Base-by-base conservation (phyloP, 2,888 invertebrate species). In the Syritta pipiens region DNA sequence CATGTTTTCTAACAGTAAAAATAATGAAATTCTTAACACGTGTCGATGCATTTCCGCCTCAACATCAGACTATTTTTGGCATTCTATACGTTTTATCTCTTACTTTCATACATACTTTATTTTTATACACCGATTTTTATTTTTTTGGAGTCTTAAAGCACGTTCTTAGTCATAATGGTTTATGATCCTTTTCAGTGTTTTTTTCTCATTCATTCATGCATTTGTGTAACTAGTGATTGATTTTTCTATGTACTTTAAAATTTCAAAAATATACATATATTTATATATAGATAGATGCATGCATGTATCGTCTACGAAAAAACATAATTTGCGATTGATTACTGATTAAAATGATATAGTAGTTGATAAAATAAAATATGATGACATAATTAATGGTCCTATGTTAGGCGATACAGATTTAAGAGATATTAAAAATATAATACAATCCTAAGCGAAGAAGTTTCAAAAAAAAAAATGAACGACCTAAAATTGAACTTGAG, bases 11-110 rank as follows among this genome's bases (percentile, higher is more conserved):
- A 40, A 42, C 28, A 48, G 57, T 57, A 57, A 55, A 55, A 37
- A 57, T 40, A 57, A 22, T 22, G 10, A 57, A 68, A 68, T 57
- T 49, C 49, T 42, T 68, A 63, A 68, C 57, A 59, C 68, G 68
- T 68, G 57, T 22, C 49, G 46, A 55, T 59, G 67, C 48, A 67
- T 67, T 67, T 67, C 67, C 67, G 67, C 40, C 46, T 49, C 26
- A 42, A 67, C 28, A 14, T 32, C 48, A 30, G 40, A 59, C 59
- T 68, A 68, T 68, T 68, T 68, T 68, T 68, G 68, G 68, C 42
- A 14, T 35, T 28, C 48, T 37, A 48, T 19, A 20, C 3, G 19
- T 62, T 19, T 40, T 28, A 1, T 7, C 26, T 40, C 26, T 32
- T 22, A 32, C 10, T 51, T 37, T 40, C n/a, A 12, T 19, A 17